Conservation (phyloP, 2,888 invertebrate genomes). For the Esperia sulphurella region DNA sequence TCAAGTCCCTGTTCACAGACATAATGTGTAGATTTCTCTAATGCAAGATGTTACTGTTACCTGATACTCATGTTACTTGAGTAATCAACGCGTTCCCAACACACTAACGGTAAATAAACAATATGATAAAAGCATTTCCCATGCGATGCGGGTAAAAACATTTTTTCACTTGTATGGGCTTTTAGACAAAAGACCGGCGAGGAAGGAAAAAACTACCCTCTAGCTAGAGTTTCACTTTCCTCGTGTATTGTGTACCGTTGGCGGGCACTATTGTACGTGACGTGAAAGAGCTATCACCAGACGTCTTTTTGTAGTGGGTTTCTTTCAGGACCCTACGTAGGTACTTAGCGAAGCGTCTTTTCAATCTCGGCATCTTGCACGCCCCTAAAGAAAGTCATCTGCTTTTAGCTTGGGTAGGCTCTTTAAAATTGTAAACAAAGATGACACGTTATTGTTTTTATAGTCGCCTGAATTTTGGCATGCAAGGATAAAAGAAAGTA, state of each 20-base stretch:
- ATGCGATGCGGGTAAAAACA: conserved; percentile 45
- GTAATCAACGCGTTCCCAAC: conserved; percentile 14
- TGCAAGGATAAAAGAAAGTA: too few species aligned
- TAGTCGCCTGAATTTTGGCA: too few species aligned
- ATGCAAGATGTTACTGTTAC: conserved; percentile 1
- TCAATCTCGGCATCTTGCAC: too few species aligned
- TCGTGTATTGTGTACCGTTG: conserved; percentile 40
- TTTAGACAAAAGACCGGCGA: conserved; percentile 40
- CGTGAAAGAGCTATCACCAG: conserved; percentile 31
- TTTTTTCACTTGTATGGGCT: conserved; percentile 36
- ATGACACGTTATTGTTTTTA: too few species aligned
- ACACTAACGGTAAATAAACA: conserved; percentile 32
- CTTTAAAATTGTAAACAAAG: too few species aligned
- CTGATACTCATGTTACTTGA: neutral
- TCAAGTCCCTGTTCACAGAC: neutral
- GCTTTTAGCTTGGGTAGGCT: too few species aligned
- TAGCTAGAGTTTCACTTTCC: conserved; percentile 56
- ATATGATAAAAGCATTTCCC: conserved; percentile 53
- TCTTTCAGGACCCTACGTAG: conserved; percentile 30
- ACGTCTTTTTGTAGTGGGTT: conserved; percentile 38
- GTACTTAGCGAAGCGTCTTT: too few species aligned
- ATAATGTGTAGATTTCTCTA: neutral
- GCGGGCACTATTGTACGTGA: conserved; percentile 40
- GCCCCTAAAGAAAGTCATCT: too few species aligned
- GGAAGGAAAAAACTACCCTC: conserved; percentile 41